Conservation (phyloP, 1,140 invertebrate genomes). For the Trachymyrmex septentrionalis region DNA sequence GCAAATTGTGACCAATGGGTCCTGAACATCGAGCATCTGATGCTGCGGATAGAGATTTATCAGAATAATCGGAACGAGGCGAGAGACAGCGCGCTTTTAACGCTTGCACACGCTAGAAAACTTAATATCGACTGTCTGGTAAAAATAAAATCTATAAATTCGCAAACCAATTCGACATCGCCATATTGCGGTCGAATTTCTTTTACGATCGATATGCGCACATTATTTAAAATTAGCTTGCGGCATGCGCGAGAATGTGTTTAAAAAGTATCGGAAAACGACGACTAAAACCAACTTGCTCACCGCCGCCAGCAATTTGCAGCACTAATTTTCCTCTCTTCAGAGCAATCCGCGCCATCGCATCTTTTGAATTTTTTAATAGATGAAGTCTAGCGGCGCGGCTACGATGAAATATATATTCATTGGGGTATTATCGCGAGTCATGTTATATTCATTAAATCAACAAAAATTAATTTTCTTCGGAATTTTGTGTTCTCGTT, state of each 20-base stretch:
- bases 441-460: not conserved
- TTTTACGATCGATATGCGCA: conserved; percentile 32
- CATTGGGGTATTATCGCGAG: not conserved
- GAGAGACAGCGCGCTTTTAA: conserved; percentile 73
- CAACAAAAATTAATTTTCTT: not conserved
- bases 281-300: not conserved
- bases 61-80: conserved; percentile 81
- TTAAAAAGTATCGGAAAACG: conserved; percentile 23
- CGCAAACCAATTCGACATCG: not conserved
- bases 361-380: conserved; percentile 28
- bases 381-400: not conserved
- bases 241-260: conserved; percentile 6
- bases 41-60: conserved; percentile 78
- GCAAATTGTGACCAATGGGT: conserved; percentile 72
- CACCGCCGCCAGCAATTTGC: not conserved
- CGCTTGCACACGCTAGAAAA: conserved; percentile 71
- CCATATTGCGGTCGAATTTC: conserved; percentile 24
- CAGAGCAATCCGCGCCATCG: not conserved
- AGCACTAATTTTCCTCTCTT: conserved; percentile 33
- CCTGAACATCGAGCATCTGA: conserved; percentile 77
- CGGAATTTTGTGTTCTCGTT: not conserved
- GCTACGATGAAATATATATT: not conserved
- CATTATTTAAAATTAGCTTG: conserved; percentile 32
- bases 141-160: conserved; percentile 45
- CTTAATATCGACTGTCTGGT: conserved; percentile 74